Evolutionary conservation across 2,797 vertebrate genomes (phyloP).

Genomic region (Avahi laniger): DNA sequence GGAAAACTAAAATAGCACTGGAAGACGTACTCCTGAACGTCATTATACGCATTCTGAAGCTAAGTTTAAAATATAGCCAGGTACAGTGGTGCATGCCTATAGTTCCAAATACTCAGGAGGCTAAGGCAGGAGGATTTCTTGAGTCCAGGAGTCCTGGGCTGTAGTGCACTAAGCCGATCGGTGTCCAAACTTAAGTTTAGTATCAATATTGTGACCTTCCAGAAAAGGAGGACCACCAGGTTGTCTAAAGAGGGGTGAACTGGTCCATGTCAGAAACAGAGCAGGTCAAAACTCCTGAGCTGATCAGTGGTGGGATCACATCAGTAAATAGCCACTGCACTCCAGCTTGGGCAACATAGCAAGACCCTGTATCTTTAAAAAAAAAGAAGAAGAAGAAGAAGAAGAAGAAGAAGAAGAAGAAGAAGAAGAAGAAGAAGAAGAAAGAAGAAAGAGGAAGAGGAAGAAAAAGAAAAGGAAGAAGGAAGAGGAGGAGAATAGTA

Average conservation of each 20-base stretch:
- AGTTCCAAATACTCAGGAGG: neutral
- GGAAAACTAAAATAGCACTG: neutral
- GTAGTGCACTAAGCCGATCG: neutral
- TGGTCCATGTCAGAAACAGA: neutral
- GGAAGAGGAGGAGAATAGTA: neutral
- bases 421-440: too few relatives aligned
- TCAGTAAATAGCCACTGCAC: neutral
- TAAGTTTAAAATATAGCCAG: neutral
- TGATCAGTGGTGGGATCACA: neutral
- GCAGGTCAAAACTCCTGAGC: neutral
- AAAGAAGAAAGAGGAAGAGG: too few relatives aligned
- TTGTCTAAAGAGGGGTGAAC: too few relatives aligned
- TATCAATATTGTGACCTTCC: neutral
- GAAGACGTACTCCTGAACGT: neutral
- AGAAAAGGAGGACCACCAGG: neutral
- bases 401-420: too few relatives aligned
- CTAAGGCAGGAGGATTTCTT: neutral
- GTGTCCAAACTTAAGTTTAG: neutral
- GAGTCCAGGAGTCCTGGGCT: neutral
- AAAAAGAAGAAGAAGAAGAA: too few relatives aligned
- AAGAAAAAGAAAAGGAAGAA: too few relatives aligned
- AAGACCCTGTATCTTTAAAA: neutral
- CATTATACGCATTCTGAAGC: neutral
- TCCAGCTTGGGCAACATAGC: neutral
- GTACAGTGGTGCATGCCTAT: neutral